Evolutionary conservation across 2,113 vertebrate genomes (phyloP).

Genomic region (Cacatua alba): DNA sequence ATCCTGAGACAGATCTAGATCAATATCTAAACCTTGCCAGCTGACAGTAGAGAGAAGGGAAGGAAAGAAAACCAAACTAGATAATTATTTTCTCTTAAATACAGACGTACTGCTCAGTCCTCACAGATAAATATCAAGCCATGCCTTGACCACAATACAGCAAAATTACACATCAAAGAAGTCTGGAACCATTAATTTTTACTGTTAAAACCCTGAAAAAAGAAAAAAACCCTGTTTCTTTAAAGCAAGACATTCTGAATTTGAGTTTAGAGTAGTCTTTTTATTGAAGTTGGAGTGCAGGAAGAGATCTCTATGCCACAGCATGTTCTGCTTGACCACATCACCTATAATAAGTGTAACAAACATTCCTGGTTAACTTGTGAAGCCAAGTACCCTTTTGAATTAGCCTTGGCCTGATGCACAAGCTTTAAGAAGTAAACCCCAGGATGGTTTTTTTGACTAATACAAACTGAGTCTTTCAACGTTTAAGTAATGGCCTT

Average conservation of each 20-base stretch:
- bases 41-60: neutral
- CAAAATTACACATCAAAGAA: neutral
- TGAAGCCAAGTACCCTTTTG: neutral
- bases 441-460: neutral
- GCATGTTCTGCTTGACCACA: neutral
- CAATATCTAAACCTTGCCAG: neutral
- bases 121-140: neutral
- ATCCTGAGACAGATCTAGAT: neutral
- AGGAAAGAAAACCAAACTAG: neutral
- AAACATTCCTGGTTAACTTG: neutral
- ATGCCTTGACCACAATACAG: neutral
- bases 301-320: neutral
- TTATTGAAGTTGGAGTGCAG: neutral
- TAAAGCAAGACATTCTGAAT: neutral
- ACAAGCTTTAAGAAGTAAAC: accelerated
- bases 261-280: neutral
- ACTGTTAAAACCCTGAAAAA: neutral
- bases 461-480: neutral
- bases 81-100: neutral
- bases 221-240: neutral
- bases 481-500: neutral
- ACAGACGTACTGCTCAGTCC: neutral
- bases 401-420: neutral
- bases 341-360: neutral
- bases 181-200: neutral